Evolutionary conservation across 2,888 invertebrate genomes (phyloP).

Genomic region (Silvanus unidentatus): DNA sequence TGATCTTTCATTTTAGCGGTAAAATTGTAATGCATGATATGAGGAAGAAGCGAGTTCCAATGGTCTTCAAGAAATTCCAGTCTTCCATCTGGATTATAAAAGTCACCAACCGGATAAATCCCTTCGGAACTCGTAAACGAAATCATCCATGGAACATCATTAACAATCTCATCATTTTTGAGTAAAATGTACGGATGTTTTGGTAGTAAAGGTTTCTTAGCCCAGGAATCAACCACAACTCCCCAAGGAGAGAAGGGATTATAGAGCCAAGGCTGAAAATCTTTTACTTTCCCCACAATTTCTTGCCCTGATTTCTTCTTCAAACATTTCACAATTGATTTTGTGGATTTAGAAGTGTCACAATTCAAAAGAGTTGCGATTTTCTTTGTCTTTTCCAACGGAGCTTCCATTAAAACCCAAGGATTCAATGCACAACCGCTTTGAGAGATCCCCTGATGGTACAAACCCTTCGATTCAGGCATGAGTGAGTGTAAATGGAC

Average conservation of each 20-base stretch:
- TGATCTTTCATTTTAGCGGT: conserved; percentile 30
- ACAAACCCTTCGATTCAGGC: conserved; percentile 54
- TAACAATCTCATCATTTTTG: conserved; percentile 50
- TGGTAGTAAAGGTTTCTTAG: conserved; percentile 58
- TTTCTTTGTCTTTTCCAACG: conserved; percentile 56
- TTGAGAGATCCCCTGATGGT: conserved; percentile 59
- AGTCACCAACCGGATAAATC: conserved; percentile 56
- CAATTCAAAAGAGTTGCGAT: conserved; percentile 61
- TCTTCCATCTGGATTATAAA: conserved; percentile 29
- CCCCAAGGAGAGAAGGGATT: conserved; percentile 69
- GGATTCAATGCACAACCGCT: conserved; percentile 65
- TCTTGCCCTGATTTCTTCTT: conserved; percentile 55
- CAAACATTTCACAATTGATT: conserved; percentile 55
- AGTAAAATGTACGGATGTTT: conserved; percentile 61
- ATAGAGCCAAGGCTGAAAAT: conserved; percentile 57
- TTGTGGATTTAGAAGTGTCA: conserved; percentile 48
- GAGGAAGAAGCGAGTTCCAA: conserved; percentile 40
- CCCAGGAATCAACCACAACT: conserved; percentile 59
- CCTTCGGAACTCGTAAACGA: conserved; percentile 68
- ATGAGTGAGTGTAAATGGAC: conserved; percentile 68
- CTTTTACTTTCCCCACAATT: conserved; percentile 53
- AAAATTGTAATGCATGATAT: conserved; percentile 42
- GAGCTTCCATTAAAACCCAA: conserved; percentile 52
- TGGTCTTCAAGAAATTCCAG: conserved; percentile 34
- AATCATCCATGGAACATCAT: conserved; percentile 65